Evolutionary conservation across 1,140 invertebrate species (phyloP), one percentile per base, ranked within the genome.

Genomic region (Harlomillsia oculata): DNA sequence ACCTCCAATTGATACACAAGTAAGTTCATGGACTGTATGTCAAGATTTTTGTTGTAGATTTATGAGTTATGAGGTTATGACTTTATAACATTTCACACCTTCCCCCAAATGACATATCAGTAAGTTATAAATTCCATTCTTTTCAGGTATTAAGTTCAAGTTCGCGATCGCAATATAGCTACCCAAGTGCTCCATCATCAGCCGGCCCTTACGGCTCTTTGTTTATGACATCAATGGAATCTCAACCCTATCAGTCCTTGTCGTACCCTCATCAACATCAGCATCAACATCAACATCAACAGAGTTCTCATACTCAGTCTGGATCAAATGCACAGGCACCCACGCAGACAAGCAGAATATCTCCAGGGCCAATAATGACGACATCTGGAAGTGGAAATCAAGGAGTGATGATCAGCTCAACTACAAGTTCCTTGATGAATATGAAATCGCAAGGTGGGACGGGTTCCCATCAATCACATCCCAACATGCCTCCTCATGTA

Each of bases 281-380:
- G 13, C 39, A 18, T 5, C 37, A 39, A 3, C 40, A 53, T 20
- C 59, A 56, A 41, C 45, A 50, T 29, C 39, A 53, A n/a, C 48
- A 57, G 44, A 46, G 30, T 11, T 32, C 28, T 5, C 53, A 54
- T 13, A 41, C 20, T 14, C 23, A 25, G 18, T 37, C 28, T 23
- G 51, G 25, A 21, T 29, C 40, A 6, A 9, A 6, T 5, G 55
- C 51, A 6, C 55, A 49, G 26, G 40, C 23, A 41, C 41, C 25
- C 4, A 56, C 46, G 49, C 49, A 53, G 29, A 53, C 26, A 8
- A 53, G 52, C 29, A 14, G 60, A 36, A 49, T 56, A 9, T 62
- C 60, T 20, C 60, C 60, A 0, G 60, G 60, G 6, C 60, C 60
- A 5, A 45, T 53, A 2, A 16, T 34, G 18, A 56, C 41, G 18